A percentile compares a stretch with the other conserved stretches of the same genome.
These are phyloP conservation scores for Himalopsyche kuldschensis DNA, from an alignment of 2,888 invertebrate genomes.

Conservation along the genomic window DNA sequence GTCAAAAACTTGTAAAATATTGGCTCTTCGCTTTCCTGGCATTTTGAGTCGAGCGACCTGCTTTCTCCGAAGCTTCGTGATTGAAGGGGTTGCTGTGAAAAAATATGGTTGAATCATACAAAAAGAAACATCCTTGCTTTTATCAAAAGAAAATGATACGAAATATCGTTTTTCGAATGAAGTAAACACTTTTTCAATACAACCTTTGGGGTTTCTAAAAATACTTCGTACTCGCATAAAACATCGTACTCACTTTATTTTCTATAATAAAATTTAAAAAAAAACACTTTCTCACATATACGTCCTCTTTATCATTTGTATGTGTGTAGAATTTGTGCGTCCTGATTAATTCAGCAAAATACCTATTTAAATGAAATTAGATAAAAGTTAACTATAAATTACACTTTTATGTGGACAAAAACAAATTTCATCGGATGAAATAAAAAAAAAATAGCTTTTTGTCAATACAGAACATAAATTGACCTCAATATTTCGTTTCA, in stretches of 20 bases:
- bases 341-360: too few relatives aligned
- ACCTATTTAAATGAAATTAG: too few relatives aligned
- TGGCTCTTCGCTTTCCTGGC: slow-evolving; percentile 55
- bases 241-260: neutral
- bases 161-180: neutral
- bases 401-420: too few relatives aligned
- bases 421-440: too few relatives aligned
- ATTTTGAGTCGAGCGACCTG: slow-evolving; percentile 41
- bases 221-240: neutral
- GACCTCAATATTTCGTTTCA: too few relatives aligned
- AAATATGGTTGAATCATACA: neutral
- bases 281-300: neutral
- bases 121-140: neutral
- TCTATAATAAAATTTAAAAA: neutral
- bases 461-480: too few relatives aligned
- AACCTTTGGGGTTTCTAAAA: neutral
- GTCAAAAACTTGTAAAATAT: slow-evolving; percentile 73
- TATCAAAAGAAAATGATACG: neutral
- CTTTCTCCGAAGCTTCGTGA: slow-evolving; percentile 28
- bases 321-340: neutral
- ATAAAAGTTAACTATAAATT: too few relatives aligned
- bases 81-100: slow-evolving; percentile 28
- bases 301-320: neutral
- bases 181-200: neutral
- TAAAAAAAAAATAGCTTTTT: too few relatives aligned